Evolutionary conservation across 1,140 invertebrate species (phyloP), one percentile per base, ranked within the genome.

Genomic region (Trachymyrmex septentrionalis): DNA sequence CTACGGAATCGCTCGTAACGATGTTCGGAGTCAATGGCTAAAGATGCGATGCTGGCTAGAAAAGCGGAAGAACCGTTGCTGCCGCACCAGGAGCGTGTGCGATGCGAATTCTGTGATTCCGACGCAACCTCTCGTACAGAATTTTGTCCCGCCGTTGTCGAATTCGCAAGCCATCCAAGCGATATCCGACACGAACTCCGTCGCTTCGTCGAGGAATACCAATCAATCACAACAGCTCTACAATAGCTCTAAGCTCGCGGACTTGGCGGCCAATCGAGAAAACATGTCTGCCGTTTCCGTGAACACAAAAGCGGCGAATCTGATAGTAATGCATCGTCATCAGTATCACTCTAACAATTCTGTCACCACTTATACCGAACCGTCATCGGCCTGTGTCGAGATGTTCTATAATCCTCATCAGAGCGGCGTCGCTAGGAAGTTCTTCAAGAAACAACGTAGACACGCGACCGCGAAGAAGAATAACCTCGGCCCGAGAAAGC

Each of bases 351-450:
- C 96, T 0, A 96, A 96, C 86, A 97, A 97, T 92, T 97, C 96
- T 9, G 96, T 97, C 66, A 97, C 97, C 64, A 97, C 97, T 3
- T 97, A 97, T 84, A 97, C 97, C 0, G 97, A 97, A 78, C 93
- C 94, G 0, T 94, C 94, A 21, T 94, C 96, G 19, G 92, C 96
- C 85, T 96, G 96, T 3, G 97, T 97, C 0, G 97, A 98, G 90
- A 96, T 98, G 94, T 99, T 99, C 94, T 99, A 99, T 92, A 99
- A 99, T 95, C 98, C 98, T 0, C 97, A 98, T 92, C 98, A 99
- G 94, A 99, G 98, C 93, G 98, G 98, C 19, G 98, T 98, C 1
- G 98, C 98, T 0, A 96, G 98, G 86, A 98, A 98, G 91, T 99
- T 99, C 94, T 99, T 99, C 93, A 98, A 98, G 86, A 98, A 98